A percentile compares a stretch with the other conserved stretches of the same genome.
phyloP scores from a whole-genome alignment of 2,888 invertebrate genomes.

The Leucoma salicis region DNA sequence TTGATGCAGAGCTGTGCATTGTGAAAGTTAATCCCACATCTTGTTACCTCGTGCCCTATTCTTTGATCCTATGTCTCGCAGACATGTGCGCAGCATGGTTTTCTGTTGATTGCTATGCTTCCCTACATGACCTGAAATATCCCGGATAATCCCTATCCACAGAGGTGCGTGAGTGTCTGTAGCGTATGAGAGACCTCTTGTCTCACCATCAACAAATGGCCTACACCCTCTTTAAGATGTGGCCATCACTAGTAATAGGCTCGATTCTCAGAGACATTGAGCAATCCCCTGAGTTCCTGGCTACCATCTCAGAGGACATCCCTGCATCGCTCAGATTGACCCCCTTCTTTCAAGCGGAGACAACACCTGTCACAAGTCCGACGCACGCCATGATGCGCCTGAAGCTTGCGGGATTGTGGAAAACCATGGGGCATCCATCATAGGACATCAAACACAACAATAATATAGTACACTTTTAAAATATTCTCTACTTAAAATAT shows the following conservation, averaged over 20 bases:
- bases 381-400: neutral
- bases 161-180: neutral
- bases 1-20: too few species aligned
- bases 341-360: neutral
- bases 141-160: neutral
- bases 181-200: neutral
- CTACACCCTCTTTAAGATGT: neutral
- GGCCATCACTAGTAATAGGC: constrained; percentile 1
- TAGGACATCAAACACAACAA: too few species aligned
- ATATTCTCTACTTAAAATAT: too few species aligned
- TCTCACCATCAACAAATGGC: neutral
- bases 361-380: neutral
- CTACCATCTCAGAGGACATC: neutral
- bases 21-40: too few species aligned
- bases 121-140: too few species aligned
- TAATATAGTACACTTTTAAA: too few species aligned
- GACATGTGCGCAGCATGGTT: too few species aligned
- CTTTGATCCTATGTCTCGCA: too few species aligned
- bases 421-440: constrained; percentile 1
- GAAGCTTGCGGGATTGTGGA: constrained; percentile 1
- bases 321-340: neutral
- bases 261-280: neutral
- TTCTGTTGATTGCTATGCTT: too few species aligned
- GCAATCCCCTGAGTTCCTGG: neutral
- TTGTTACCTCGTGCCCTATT: too few species aligned